Conservation (phyloP, 2,888 invertebrate species). For the Apeira syringaria region DNA sequence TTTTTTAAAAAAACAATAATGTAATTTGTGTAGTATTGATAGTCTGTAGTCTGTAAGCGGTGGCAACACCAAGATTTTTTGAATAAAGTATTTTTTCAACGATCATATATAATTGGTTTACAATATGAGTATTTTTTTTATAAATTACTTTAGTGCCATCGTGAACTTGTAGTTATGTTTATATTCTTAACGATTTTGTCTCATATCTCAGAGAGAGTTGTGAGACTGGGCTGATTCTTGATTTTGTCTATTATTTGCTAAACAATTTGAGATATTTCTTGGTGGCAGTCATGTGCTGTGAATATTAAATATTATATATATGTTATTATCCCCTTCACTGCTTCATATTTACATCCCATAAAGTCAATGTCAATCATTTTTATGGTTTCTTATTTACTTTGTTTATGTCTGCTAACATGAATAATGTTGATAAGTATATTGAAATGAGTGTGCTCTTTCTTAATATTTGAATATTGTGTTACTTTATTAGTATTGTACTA, state of each 20-base stretch:
- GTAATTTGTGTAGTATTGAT: too few species aligned
- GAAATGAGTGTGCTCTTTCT: constrained; percentile 24
- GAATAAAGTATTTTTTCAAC: too few species aligned
- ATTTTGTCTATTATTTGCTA: constrained; percentile 55
- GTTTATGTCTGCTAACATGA: constrained; percentile 28
- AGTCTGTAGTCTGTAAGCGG: too few species aligned
- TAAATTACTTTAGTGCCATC: too few species aligned
- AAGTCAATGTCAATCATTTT: constrained; percentile 51
- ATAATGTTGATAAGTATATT: constrained; percentile 27
- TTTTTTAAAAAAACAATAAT: too few species aligned
- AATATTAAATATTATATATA: constrained; percentile 41
- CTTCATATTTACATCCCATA: constrained; percentile 70
- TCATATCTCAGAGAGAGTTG: constrained; percentile 13
- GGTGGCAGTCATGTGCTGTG: constrained; percentile 69
- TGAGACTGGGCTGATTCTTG: constrained; percentile 34
- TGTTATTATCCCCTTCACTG: constrained; percentile 49
- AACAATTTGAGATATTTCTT: constrained; percentile 54
- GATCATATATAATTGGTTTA: too few species aligned
- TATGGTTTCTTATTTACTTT: constrained; percentile 48
- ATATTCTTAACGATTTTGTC: too few species aligned
- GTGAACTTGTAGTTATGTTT: too few species aligned
- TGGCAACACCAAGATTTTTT: too few species aligned
- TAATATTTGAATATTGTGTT: constrained; percentile 15
- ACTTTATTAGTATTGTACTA: constrained; percentile 6
- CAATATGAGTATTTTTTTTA: too few species aligned